These are phyloP conservation scores for Stenodera caucasica DNA, from an alignment of 2,888 invertebrate species.

Conservation along the genomic window DNA sequence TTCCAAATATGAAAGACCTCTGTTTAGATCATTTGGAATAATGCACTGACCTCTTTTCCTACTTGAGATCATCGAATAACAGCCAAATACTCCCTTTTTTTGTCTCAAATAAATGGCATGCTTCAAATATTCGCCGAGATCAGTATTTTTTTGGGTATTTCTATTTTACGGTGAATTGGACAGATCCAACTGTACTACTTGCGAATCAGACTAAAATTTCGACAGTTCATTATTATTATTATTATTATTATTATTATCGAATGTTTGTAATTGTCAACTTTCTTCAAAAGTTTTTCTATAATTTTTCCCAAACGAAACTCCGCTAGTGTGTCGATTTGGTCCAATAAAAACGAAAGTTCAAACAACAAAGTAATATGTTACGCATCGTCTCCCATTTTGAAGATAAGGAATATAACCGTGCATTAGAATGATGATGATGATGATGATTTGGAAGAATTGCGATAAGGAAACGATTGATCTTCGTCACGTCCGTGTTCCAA, in stretches of 20 bases:
- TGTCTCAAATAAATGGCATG: too few relatives aligned
- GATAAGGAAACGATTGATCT: not conserved
- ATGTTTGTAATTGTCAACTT: slow-evolving; percentile 4
- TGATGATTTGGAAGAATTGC: not conserved
- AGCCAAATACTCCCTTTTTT: too few relatives aligned
- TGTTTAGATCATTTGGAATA: slow-evolving; percentile 18
- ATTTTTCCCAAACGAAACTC: not conserved
- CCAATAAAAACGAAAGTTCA: slow-evolving; percentile 25
- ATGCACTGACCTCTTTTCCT: slow-evolving; percentile 28
- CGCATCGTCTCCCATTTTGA: not conserved
- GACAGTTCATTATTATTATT: slow-evolving; percentile 14
- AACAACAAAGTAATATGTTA: not conserved
- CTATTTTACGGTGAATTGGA: not conserved
- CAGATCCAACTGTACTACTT: slow-evolving; percentile 13
- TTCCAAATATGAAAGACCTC: slow-evolving; percentile 19
- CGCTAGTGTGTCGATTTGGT: slow-evolving; percentile 15
- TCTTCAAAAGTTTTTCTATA: not conserved
- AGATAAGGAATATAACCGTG: too few relatives aligned
- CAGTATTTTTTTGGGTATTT: not conserved
- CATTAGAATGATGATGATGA: not conserved
- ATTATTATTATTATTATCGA: not conserved
- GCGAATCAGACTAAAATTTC: slow-evolving; percentile 22
- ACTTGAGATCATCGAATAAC: too few relatives aligned
- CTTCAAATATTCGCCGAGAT: not conserved
- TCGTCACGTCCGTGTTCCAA: not conserved